A percentile compares a stretch with the other conserved stretches of the same genome.
phyloP scores from a whole-genome alignment of 2,888 invertebrate genomes.

The Acanthosepion pharaonis region DNA sequence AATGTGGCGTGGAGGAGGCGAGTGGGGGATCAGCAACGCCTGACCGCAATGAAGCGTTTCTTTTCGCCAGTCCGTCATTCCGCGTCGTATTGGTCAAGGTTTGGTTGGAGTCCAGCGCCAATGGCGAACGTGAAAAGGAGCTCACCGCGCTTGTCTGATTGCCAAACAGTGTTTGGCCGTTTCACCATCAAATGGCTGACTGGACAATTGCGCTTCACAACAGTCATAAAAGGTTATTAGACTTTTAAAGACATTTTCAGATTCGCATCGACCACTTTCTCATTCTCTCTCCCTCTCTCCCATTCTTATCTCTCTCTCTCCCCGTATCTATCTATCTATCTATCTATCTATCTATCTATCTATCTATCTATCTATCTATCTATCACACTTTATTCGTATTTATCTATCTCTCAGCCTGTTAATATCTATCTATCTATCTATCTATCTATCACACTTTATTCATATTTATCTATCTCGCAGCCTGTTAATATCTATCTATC shows the following conservation, averaged over 20 bases:
- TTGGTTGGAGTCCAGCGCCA: background rate
- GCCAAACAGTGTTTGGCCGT: background rate
- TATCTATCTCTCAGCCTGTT: background rate
- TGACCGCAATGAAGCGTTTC: background rate
- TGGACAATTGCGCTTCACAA: background rate
- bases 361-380: background rate
- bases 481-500: background rate
- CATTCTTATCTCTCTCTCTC: background rate
- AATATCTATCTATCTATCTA: background rate
- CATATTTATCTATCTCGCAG: too few relatives aligned
- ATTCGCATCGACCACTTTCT: too few relatives aligned
- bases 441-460: background rate
- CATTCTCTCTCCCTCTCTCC: background rate
- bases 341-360: background rate
- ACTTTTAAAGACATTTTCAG: background rate
- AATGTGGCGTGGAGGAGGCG: too few relatives aligned
- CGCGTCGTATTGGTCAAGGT: background rate
- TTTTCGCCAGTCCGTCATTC: background rate
- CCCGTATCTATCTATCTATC: background rate
- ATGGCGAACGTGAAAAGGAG: slow-evolving; percentile 33
- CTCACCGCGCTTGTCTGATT: background rate
- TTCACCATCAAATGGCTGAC: background rate
- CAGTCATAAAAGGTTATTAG: background rate
- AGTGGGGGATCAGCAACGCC: too few relatives aligned
- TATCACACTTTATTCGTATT: too few relatives aligned